Conservation (phyloP, 1,140 invertebrate species). For the Drosophila lacertosa region DNA sequence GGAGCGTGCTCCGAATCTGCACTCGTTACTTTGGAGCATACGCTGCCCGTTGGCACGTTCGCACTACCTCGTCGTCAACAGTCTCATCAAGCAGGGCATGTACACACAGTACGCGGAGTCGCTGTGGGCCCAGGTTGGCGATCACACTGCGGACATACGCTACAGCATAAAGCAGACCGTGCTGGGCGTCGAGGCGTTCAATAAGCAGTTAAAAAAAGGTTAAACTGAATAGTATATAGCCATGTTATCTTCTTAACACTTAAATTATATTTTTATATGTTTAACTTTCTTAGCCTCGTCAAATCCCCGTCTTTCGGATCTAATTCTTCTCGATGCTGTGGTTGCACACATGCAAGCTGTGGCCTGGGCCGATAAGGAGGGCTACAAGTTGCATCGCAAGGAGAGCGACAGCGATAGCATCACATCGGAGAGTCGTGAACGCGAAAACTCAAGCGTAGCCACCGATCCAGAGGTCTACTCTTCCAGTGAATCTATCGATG, state of each 20-base stretch:
- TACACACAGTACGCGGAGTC: conserved; percentile 82
- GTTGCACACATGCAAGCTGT: conserved; percentile 81
- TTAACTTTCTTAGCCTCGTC: conserved; percentile 28
- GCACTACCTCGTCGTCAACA: conserved; percentile 80
- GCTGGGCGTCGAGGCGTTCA: conserved; percentile 76
- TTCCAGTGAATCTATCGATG: conserved; percentile 70
- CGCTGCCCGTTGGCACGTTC: conserved; percentile 68
- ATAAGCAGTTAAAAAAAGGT: conserved; percentile 67
- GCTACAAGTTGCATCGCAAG: conserved; percentile 57
- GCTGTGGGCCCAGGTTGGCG: conserved; percentile 74
- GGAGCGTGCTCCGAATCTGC: conserved; percentile 84
- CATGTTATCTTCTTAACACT: background rate
- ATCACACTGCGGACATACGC: conserved; percentile 71
- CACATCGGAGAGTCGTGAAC: conserved; percentile 19
- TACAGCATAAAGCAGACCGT: conserved; percentile 76
- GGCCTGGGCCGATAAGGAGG: conserved; percentile 76
- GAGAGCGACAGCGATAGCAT: conserved; percentile 52
- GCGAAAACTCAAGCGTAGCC: conserved; percentile 30
- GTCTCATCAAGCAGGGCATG: conserved; percentile 83
- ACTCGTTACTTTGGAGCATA: conserved; percentile 85
- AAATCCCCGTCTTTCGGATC: conserved; percentile 70
- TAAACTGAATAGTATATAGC: no score
- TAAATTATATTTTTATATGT: background rate
- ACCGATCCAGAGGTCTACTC: conserved; percentile 62
- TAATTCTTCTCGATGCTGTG: conserved; percentile 74